Base-by-base conservation (phyloP, 2,888 invertebrate species). In the Dasysyrphus tricinctus region DNA sequence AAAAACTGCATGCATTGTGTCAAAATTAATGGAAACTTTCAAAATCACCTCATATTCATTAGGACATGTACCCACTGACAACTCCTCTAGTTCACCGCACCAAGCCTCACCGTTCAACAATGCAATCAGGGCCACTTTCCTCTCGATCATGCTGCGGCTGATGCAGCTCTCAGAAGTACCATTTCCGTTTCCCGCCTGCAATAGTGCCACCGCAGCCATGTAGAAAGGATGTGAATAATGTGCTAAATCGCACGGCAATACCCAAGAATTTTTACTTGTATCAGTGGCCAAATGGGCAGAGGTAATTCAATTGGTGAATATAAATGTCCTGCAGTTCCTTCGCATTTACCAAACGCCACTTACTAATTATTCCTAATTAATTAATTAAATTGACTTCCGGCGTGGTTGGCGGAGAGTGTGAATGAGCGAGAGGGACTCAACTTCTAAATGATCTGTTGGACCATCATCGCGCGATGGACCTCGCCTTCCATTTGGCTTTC, bases 361-460 rank as follows among this genome's bases (percentile, higher is more conserved):
- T 86, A 86, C 85, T 86, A 82, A 86, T 86, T 86, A 86, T 86
- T 86, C 85, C 82, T 82, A 86, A 86, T 86, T 86, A 86, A 86
- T 86, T 86, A 86, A 86, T 86, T 86, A 86, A 86, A 86, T 86
- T 86, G 85, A 86, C 85, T 86, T 86, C 85, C 54, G 78, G 67
- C 69, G 39, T 34, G n/a, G 85, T 19, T 11, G 47, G 51, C 34
- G 11, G 16, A 12, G 70, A 61, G 37, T 42, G 67, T 67, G 65
- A 63, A 59, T 67, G 65, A 56, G 72, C 70, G 67, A 78, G 78
- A 63, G 65, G 65, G 59, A 59, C 39, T 39, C 65, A 57, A 49
- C 42, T 77, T 72, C 63, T 57, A 78, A 81, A 73, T 82, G 78
- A 78, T 78, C 78, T 78, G 81, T 67, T 78, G 78, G 59, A 72